Base-by-base conservation (phyloP, 2,797 vertebrate genomes). In the Falco biarmicus region DNA sequence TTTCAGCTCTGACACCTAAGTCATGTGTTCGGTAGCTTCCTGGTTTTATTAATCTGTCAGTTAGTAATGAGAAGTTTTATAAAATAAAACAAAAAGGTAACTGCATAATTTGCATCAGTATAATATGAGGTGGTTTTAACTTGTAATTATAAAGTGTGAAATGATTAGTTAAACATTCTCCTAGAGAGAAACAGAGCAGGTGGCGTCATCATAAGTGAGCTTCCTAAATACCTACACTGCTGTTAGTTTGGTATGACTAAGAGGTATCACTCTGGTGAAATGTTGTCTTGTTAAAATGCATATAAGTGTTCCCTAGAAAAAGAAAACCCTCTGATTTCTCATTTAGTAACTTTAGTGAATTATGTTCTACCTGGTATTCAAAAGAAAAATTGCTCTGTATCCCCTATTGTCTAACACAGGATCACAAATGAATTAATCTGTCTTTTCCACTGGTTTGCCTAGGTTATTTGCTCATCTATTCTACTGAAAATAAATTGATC, bases 321-420 rank as follows among this genome's bases (percentile, higher is more conserved):
- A 3, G 0, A 6, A 31, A 54, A 56, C 7, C 7, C 15, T 13
- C 2, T 34, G 15, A 20, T n/a, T 79, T 85, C 13, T 77, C 2
- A 31, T 63, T 79, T 64, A 86, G 15, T 29, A 31, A 37, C 7
- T 60, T 74, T 5, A 77, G 5, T 48, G 32, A 68, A 39, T 84
- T 64, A 7, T 56, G 9, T 56, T 3, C 29, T 34, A 66, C 4
- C 5, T 29, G 9, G 5, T 51, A 31, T 31, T 85, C 13, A 60
- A 79, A 89, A 21, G 15, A 70, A 68, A 59, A 86, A 21, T 31
- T 29, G 10, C 10, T 51, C 14, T 47, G 0, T 60, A 48, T 63
- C 2, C 6, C 11, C 9, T 83, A 0, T 51, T 83, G 34, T 54
- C 15, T 79, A 34, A 45, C 26, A 50, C 5, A 54, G 21, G 60